Evolutionary conservation across 2,888 invertebrate genomes (phyloP).

Genomic region (Sminthurides aquaticus): DNA sequence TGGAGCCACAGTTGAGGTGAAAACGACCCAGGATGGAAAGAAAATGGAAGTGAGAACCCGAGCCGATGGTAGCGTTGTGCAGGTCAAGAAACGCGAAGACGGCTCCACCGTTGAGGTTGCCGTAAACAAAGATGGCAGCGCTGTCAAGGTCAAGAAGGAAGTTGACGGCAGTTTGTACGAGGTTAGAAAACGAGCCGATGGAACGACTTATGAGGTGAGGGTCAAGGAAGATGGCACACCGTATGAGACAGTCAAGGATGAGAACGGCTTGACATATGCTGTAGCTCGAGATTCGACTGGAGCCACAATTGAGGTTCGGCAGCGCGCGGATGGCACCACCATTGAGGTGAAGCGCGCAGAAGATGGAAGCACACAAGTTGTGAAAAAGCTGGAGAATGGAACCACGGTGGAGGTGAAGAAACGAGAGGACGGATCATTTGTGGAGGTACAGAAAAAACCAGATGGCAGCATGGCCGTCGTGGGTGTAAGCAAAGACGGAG

Average conservation of each 20-base stretch:
- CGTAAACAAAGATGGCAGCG: constrained; percentile 11
- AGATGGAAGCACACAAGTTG: constrained; percentile 10
- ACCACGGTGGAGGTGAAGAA: constrained; percentile 7
- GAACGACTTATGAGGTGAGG: constrained; percentile 3
- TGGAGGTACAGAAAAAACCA: constrained; percentile 6
- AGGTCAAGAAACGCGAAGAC: not conserved
- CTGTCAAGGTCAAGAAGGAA: not conserved
- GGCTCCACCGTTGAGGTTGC: constrained; percentile 6
- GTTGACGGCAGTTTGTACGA: constrained; percentile 12
- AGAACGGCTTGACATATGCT: constrained; percentile 11
- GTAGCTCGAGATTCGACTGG: constrained; percentile 3
- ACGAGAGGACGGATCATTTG: constrained; percentile 7
- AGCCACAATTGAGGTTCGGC: constrained; percentile 3
- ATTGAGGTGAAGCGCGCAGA: constrained; percentile 1
- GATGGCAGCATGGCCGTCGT: constrained; percentile 4
- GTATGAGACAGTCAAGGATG: constrained; percentile 12
- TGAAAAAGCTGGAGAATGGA: constrained; percentile 6
- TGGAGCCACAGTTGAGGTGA: constrained; percentile 4
- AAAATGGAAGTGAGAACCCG: constrained; percentile 6
- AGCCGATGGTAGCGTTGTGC: constrained; percentile 4
- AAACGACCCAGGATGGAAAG: constrained; percentile 4
- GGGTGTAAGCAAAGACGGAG: constrained; percentile 5
- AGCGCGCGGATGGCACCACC: constrained; percentile 6
- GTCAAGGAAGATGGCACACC: constrained; percentile 5
- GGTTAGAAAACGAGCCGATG: constrained; percentile 16